These are phyloP conservation scores for Gulo gulo DNA, from an alignment of 2,113 vertebrate genomes.

Conservation along the genomic window DNA sequence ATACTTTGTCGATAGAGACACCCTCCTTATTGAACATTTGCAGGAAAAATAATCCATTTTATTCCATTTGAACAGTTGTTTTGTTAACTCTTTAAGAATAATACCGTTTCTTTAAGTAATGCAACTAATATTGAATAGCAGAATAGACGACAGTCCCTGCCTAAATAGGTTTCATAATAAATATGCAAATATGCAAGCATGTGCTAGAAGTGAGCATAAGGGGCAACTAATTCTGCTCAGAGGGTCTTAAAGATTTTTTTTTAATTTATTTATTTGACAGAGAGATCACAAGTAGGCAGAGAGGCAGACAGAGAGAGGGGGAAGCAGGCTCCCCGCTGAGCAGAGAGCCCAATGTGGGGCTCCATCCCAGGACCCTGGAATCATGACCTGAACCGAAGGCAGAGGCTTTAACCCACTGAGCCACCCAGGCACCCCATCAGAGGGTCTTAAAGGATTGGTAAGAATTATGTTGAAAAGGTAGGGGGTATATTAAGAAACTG, in stretches of 20 bases:
- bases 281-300: too few relatives aligned
- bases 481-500: not conserved
- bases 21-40: not conserved
- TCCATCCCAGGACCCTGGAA: too few relatives aligned
- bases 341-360: too few relatives aligned
- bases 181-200: not conserved
- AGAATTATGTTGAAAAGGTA: not conserved
- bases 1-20: not conserved
- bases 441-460: not conserved
- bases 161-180: not conserved
- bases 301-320: too few relatives aligned
- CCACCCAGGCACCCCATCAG: too few relatives aligned
- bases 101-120: conserved; percentile 15
- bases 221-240: not conserved
- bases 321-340: too few relatives aligned
- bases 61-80: not conserved
- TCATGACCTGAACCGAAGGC: too few relatives aligned
- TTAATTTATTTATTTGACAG: too few relatives aligned
- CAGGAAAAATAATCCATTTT: conserved; percentile 29
- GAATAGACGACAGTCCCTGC: not conserved
- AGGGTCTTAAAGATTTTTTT: not conserved
- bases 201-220: not conserved
- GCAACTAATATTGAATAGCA: not conserved
- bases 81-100: not conserved
- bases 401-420: too few relatives aligned